phyloP scores from a whole-genome alignment of 2,888 invertebrate species.

The Pomacea canaliculata region DNA sequence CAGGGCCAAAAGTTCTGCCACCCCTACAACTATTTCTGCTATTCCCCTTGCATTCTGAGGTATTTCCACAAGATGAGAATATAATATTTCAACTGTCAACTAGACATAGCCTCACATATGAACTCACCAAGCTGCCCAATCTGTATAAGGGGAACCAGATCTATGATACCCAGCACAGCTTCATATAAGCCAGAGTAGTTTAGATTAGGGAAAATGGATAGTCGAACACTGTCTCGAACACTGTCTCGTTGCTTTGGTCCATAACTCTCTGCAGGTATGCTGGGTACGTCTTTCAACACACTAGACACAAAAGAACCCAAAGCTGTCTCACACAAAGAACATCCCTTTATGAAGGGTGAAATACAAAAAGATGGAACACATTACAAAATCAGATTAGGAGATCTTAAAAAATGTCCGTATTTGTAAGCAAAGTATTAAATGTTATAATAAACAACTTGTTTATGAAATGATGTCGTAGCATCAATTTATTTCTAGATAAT shows the following conservation, averaged over 20 bases:
- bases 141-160: constrained; percentile 92
- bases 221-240: constrained; percentile 77
- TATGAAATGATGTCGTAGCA: too few species aligned
- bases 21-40: too few species aligned
- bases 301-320: constrained; percentile 72
- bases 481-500: too few species aligned
- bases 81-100: too few species aligned
- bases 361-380: constrained; percentile 4
- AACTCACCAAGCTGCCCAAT: constrained; percentile 75
- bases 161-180: constrained; percentile 88
- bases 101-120: not conserved
- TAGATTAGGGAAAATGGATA: constrained; percentile 93
- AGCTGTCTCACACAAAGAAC: constrained; percentile 1
- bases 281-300: constrained; percentile 95
- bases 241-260: constrained; percentile 87
- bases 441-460: too few species aligned
- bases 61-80: too few species aligned
- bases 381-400: too few species aligned
- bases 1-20: too few species aligned
- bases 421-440: too few species aligned
- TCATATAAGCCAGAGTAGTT: constrained; percentile 97
- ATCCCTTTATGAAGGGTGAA: not conserved
- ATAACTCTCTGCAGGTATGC: constrained; percentile 91
- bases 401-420: too few species aligned
- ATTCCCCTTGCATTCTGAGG: too few species aligned